phyloP scores from a whole-genome alignment of 2,113 vertebrate genomes.

The Notothenia coriiceps region DNA sequence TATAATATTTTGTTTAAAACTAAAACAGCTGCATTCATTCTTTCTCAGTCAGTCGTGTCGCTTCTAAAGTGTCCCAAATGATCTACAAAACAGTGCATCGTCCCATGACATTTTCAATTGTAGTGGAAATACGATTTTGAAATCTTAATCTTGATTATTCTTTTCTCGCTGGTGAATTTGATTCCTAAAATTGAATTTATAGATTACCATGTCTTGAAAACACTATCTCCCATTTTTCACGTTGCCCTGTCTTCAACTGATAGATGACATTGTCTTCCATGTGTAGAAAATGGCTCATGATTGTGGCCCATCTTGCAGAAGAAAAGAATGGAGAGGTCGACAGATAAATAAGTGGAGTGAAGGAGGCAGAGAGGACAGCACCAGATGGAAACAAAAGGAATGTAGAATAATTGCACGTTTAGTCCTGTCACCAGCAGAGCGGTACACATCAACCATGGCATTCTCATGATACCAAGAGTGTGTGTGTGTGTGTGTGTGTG shows the following conservation, averaged over 20 bases:
- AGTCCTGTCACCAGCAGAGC: constrained; percentile 62
- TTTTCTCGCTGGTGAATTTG: not conserved
- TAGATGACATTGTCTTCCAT: constrained; percentile 27
- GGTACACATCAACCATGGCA: constrained; percentile 51
- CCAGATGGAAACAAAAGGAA: constrained; percentile 68
- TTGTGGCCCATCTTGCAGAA: constrained; percentile 20
- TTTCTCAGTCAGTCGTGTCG: not conserved
- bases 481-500: not conserved
- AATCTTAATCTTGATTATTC: constrained; percentile 11
- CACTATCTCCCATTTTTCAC: not conserved
- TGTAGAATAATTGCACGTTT: constrained; percentile 73
- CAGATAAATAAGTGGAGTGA: constrained; percentile 60
- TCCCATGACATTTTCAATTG: constrained; percentile 12
- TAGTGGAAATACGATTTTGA: not conserved
- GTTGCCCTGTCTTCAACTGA: not conserved
- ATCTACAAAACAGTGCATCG: not conserved
- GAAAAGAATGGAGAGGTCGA: constrained; percentile 43
- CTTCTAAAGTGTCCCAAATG: not conserved
- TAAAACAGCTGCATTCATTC: not conserved
- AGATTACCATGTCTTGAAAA: not conserved
- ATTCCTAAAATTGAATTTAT: constrained; percentile 4
- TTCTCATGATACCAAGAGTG: constrained; percentile 52
- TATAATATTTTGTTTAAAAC: not conserved
- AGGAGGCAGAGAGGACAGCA: constrained; percentile 44
- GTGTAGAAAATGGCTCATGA: constrained; percentile 47